These are phyloP conservation scores for Hormiphora californensis DNA, from an alignment of 37 sponge, comb jelly and placozoan genomes.

Conservation along the genomic window DNA sequence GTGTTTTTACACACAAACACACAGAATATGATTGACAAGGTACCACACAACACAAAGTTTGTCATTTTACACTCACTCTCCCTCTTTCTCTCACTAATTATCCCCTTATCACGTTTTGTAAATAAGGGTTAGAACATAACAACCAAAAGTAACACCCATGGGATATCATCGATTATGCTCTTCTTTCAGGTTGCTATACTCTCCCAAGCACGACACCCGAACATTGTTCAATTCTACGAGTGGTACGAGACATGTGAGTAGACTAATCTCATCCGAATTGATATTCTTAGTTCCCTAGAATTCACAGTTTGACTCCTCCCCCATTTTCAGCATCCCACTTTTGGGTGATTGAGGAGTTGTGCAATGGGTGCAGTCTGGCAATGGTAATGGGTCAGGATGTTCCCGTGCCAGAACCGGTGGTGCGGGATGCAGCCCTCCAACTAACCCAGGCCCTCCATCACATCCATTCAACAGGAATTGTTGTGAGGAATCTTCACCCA, in stretches of 20 bases:
- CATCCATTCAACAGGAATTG: constrained; percentile 1
- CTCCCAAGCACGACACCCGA: constrained; percentile 28
- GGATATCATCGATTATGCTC: too few species aligned
- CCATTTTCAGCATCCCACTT: constrained; percentile 25
- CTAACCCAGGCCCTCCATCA: constrained; percentile 18
- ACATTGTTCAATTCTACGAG: constrained; percentile 22
- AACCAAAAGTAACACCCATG: too few species aligned
- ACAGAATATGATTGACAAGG: too few species aligned
- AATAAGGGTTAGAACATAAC: too few species aligned
- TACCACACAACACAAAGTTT: too few species aligned
- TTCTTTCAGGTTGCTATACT: constrained; percentile 46
- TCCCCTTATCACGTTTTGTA: too few species aligned
- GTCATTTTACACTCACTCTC: too few species aligned
- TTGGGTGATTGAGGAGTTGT: constrained; percentile 50
- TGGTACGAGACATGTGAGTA: constrained; percentile 54
- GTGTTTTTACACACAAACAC: too few species aligned
- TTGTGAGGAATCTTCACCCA: constrained; percentile 41
- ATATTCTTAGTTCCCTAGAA: background rate
- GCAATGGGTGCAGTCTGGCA: constrained; percentile 49
- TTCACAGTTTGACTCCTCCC: background rate
- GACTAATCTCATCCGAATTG: background rate
- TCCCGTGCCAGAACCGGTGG: background rate
- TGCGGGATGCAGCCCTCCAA: constrained; percentile 8
- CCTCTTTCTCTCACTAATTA: too few species aligned
- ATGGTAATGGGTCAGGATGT: constrained; percentile 13